phyloP scores from a whole-genome alignment of 2,797 vertebrate genomes.

The Amazonetta brasiliensis region DNA sequence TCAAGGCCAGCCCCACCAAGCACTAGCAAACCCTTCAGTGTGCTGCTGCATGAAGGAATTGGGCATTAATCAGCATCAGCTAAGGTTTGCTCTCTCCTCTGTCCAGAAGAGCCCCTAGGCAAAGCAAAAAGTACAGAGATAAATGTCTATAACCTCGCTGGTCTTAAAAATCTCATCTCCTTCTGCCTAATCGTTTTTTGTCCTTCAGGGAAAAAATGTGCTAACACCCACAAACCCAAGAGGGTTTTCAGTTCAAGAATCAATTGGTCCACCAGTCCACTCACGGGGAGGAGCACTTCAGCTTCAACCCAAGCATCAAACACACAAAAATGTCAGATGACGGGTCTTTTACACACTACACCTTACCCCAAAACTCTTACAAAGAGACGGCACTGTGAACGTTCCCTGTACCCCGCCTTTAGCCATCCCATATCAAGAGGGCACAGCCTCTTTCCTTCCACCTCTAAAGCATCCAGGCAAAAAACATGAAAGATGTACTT shows the following conservation, averaged over 20 bases:
- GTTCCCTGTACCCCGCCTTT: rapidly evolving
- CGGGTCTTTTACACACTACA: background rate
- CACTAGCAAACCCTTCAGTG: background rate
- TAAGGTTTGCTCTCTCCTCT: background rate
- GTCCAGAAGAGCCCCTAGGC: background rate
- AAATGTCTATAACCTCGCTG: background rate
- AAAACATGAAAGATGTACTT: background rate
- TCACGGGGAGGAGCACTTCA: background rate
- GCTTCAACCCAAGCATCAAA: background rate
- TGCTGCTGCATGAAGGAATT: background rate
- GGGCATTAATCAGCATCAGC: background rate
- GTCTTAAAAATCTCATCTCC: background rate
- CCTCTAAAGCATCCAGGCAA: background rate
- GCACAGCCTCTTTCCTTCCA: background rate
- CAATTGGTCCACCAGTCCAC: background rate
- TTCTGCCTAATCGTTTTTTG: background rate
- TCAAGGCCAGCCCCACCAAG: background rate
- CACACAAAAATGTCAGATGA: background rate
- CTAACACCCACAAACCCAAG: background rate
- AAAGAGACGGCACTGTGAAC: rapidly evolving
- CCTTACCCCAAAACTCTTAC: background rate
- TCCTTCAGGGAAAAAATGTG: background rate
- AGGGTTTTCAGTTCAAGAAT: background rate
- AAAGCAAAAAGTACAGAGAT: background rate
- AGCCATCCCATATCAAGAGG: background rate